A percentile compares a stretch with the other conserved stretches of the same genome.
These are phyloP conservation scores for Typhlichthys subterraneus DNA, from an alignment of 2,797 vertebrate species.

Conservation along the genomic window DNA sequence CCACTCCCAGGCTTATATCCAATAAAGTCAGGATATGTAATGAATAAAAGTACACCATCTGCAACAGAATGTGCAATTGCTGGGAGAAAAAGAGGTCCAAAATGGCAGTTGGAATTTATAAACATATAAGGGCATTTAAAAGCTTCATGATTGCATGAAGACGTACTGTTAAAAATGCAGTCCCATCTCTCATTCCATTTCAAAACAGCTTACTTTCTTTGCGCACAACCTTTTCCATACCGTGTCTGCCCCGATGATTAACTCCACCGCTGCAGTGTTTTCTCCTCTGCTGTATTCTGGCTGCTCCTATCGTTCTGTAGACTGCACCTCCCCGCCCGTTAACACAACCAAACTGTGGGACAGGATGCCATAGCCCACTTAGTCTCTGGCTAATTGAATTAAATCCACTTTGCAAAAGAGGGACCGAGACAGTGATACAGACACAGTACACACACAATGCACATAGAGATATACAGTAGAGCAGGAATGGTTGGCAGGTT, in stretches of 20 bases:
- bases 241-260: slow-evolving; percentile 37
- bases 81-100: too few relatives aligned
- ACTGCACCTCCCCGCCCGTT: slow-evolving; percentile 42
- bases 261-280: slow-evolving; percentile 34
- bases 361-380: slow-evolving; percentile 58
- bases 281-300: slow-evolving; percentile 21
- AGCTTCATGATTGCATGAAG: not conserved
- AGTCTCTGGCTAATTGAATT: slow-evolving; percentile 74
- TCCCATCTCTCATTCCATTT: not conserved
- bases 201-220: too few relatives aligned
- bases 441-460: not conserved
- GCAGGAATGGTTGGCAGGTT: slow-evolving; percentile 51
- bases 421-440: slow-evolving; percentile 20
- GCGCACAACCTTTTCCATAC: slow-evolving; percentile 13
- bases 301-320: slow-evolving; percentile 45
- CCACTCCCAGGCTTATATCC: too few relatives aligned
- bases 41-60: too few relatives aligned
- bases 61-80: too few relatives aligned
- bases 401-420: slow-evolving; percentile 68
- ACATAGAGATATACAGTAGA: not conserved
- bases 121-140: not conserved
- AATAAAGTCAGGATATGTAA: too few relatives aligned
- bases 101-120: too few relatives aligned
- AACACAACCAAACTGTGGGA: slow-evolving; percentile 66
- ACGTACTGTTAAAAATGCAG: too few relatives aligned